Percentiles rank a stretch among this genome's conserved stretches.
Conservation (phyloP, 1,140 invertebrate species). For the Lasaia peninsularis region DNA sequence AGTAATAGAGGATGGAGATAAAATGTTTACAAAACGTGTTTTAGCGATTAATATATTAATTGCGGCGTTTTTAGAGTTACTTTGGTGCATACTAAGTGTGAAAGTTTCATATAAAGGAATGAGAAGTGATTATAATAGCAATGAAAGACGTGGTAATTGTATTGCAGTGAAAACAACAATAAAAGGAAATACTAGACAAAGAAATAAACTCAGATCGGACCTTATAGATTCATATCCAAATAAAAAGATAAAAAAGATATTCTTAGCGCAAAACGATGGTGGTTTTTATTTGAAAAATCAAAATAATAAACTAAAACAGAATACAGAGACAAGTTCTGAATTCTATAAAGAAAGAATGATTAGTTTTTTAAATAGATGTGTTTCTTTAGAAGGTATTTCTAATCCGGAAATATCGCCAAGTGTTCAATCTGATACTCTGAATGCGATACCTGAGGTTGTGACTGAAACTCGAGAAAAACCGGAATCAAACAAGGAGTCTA, state of each 20-base stretch:
- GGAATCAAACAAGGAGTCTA: slow-evolving; percentile 25
- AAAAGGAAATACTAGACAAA: slow-evolving; percentile 71
- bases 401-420: slow-evolving; percentile 55
- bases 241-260: slow-evolving; percentile 75
- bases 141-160: slow-evolving; percentile 61
- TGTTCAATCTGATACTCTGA: slow-evolving; percentile 51
- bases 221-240: slow-evolving; percentile 76
- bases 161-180: slow-evolving; percentile 73
- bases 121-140: slow-evolving; percentile 78
- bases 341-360: slow-evolving; percentile 74
- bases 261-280: slow-evolving; percentile 71
- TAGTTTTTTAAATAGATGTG: slow-evolving; percentile 69
- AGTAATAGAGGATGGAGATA: slow-evolving; percentile 37
- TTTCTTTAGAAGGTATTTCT: slow-evolving; percentile 50
- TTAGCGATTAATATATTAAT: slow-evolving; percentile 80
- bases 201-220: slow-evolving; percentile 68
- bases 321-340: slow-evolving; percentile 70
- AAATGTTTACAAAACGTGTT: slow-evolving; percentile 62
- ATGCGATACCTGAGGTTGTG: slow-evolving; percentile 47
- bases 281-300: slow-evolving; percentile 75
- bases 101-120: slow-evolving; percentile 80
- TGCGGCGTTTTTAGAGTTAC: slow-evolving; percentile 77
- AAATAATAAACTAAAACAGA: slow-evolving; percentile 56
- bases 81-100: slow-evolving; percentile 80
- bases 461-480: slow-evolving; percentile 37